Evolutionary conservation across 64 coral and sea anemone genomes (phyloP), one percentile per base, ranked within the genome.

Genomic region (Stichodactyla mertensii): DNA sequence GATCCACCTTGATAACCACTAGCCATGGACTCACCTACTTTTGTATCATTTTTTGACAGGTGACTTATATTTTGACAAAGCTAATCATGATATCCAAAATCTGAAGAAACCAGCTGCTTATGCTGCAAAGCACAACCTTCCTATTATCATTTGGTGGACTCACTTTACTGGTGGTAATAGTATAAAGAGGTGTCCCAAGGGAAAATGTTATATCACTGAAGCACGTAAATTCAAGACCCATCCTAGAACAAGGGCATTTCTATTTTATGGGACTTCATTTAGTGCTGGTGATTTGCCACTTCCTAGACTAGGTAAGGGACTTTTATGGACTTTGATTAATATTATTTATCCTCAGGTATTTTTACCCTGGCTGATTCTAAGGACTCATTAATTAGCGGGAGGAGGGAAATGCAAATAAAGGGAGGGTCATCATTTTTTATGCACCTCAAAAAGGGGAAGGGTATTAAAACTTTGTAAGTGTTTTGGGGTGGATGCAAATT

Each of bases 131-230:
- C 85, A 91, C 71, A 79, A 89, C 52, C 83, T 95, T 62, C 97
- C 97, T n/a, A 95, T 99, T 36, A 91, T 99, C 4, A 88, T 99
- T 16, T 99, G 97, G 97, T 99, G 97, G 97, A 99, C 93, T 6
- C 16, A 83, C 23, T 99, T 99, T 83, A 90, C 97, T 5, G 55
- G 78, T 20, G 85, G 77, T 1, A 92, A 95, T 82, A 55, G 71
- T 57, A 92, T 95, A 81, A 94, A 92, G 66, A 92, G 78, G 27
- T 99, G 97, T 84, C 74, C 70, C 71, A 64, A 86, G 64, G 97
- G 97, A 4, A 88, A 99, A 11, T 99, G 97, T 52, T 99, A 92
- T 74, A 80, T 94, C 20, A 99, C 97, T 26, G 93, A 95, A 77
- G 90, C 91, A 57, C 88, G 91, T 55, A 92, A 89, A 54, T 90